Evolutionary conservation across 2,113 vertebrate genomes (phyloP).

Genomic region (Larimichthys polyactis): DNA sequence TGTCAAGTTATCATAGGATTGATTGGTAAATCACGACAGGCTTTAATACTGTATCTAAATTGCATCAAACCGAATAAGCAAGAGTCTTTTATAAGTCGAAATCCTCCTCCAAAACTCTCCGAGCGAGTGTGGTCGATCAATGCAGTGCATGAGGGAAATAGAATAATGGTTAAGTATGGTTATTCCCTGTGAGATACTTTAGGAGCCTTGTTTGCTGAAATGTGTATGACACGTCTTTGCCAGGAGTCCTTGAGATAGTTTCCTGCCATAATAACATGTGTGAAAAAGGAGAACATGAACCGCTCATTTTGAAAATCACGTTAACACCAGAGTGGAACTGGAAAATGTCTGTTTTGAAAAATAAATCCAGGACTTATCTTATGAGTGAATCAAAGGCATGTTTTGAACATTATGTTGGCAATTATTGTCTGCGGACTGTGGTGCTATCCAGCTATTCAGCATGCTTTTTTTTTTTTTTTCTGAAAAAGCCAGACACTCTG

Average conservation of each 20-base stretch:
- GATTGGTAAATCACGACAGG: conserved; percentile 10
- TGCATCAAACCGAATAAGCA: conserved; percentile 3
- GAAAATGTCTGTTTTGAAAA: conserved; percentile 81
- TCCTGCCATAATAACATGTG: conserved; percentile 72
- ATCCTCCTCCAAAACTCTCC: not conserved
- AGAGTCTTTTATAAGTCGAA: not conserved
- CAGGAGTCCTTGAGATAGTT: conserved; percentile 71
- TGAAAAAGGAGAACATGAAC: conserved; percentile 72
- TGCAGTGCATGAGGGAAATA: conserved; percentile 24
- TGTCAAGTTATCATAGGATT: conserved; percentile 33
- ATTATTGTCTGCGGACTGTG: conserved; percentile 72
- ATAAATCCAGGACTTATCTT: conserved; percentile 72
- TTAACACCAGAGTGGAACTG: conserved; percentile 77
- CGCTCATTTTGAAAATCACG: conserved; percentile 70
- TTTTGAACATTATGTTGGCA: conserved; percentile 73
- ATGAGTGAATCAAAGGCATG: conserved; percentile 76
- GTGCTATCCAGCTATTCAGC: conserved; percentile 70
- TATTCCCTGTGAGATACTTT: conserved; percentile 19
- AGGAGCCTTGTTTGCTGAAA: conserved; percentile 36
- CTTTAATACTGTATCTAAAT: conserved; percentile 17
- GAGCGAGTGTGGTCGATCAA: conserved; percentile 35
- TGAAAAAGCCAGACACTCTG: conserved; percentile 61
- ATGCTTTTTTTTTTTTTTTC: too few relatives aligned
- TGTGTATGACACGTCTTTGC: conserved; percentile 33
- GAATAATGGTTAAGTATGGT: conserved; percentile 39